Evolutionary conservation across 2,888 invertebrate species (phyloP), one percentile per base, ranked within the genome.

Genomic region (Ptilodon capucinus): DNA sequence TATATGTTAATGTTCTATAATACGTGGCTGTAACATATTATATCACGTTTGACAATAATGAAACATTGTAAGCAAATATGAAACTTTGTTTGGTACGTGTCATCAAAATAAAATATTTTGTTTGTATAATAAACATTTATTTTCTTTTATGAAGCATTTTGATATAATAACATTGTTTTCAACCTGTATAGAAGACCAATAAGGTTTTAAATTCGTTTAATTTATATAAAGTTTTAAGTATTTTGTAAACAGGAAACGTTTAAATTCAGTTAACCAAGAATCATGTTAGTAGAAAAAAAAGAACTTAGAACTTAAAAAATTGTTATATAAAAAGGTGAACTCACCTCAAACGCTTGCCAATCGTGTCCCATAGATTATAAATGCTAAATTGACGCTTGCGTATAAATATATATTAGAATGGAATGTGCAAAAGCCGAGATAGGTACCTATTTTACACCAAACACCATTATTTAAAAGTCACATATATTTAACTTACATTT

Each of bases 371-470:
- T 58, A 63, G 61, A 60, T 48, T 57, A 60, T 56, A 60, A 64
- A 76, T 84, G 87, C 89, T 86, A 90, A 90, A 90, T 88, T 84
- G 74, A 87, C 66, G 69, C 90, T 89, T 87, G 90, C 66, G 78
- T 78, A 89, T 88, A 90, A 90, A 90, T 89, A 88, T 79, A 87
- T 84, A 86, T 85, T 84, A 48, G 53, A 77, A 76, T 81, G 82
- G 81, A 85, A 84, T 78, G 87, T 89, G 82, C 79, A 76, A 79
- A 88, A 88, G 86, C 86, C 66, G 79, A 84, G 87, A 87, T 86
- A 91, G 90, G 90, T 80, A 85, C 85, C 84, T 85, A 86, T 83
- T 74, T 84, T 86, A 90, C 84, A 90, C 88, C 90, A 80, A 88
- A 91, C 87, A 90, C 90, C 90, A 70, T 83, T 80, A 86, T 76